Evolutionary conservation across 2,113 vertebrate genomes (phyloP), one percentile per base, ranked within the genome.

Genomic region (Tiliqua scincoides): DNA sequence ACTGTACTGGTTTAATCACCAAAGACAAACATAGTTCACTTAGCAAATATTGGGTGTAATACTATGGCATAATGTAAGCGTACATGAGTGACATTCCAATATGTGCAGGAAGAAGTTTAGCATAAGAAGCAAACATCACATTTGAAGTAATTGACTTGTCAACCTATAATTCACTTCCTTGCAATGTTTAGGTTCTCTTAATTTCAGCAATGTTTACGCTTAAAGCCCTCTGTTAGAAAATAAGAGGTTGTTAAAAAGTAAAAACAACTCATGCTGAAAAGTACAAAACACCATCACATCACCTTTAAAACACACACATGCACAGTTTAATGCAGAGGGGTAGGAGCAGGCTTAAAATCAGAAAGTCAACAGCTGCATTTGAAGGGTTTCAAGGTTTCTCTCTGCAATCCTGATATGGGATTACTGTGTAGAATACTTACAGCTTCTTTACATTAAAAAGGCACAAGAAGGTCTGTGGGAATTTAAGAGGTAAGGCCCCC

Each of bases 191-290:
- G 82, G 72, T 86, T 77, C 48, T 88, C 92, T 88, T 84, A 90
- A 85, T 83, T 91, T 89, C 80, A 67, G 25, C 81, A 82, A 30
- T 90, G 5, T 63, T 85, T n/a, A 83, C 3, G 85, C 2, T n/a
- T 86, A 89, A 91, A 90, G 43, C 52, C 68, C 74, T 84, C 48
- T 52, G 54, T 82, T 88, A 91, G 43, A 73, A 90, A 90, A 85
- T 35, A 54, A 88, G 79, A 10, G 87, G 84, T 32, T 86, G 79
- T 87, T 79, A 67, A 89, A 63, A 76, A 79, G 67, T 71, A 37
- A 87, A 70, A 89, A 71, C 79, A 87, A 30, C 1, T 0, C 3
- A 54, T 61, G 37, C 18, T 63, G 57, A 85, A 89, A 88, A 89
- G 17, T 59, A 1, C n/a, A 86, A 63, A 79, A n/a, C 2, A 20